phyloP scores from a whole-genome alignment of 2,113 vertebrate genomes.

The Vombatus ursinus region DNA sequence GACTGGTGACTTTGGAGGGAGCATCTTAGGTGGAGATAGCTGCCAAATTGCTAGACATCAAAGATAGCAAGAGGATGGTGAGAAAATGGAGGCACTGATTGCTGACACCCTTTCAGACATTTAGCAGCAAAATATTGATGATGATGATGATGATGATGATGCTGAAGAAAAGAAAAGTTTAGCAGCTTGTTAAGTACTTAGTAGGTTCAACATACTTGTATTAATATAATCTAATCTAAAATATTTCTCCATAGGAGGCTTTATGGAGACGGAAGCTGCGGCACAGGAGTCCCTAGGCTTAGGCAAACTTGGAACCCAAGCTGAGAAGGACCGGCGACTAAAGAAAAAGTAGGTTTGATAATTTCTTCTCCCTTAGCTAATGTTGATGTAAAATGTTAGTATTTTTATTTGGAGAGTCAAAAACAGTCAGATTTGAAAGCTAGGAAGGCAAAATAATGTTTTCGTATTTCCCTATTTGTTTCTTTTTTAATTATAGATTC shows the following conservation, averaged over 20 bases:
- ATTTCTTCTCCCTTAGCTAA: not conserved
- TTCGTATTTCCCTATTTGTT: not conserved
- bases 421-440: not conserved
- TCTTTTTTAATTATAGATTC: not conserved
- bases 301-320: slow-evolving; percentile 97
- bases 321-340: slow-evolving; percentile 96
- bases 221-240: not conserved
- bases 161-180: no score
- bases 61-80: no score
- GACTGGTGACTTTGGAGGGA: no score
- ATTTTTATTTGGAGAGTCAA: slow-evolving; percentile 13
- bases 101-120: no score
- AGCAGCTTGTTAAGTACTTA: not conserved
- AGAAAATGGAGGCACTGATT: no score
- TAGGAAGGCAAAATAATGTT: not conserved
- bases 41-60: no score
- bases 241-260: slow-evolving; percentile 84
- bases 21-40: no score
- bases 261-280: slow-evolving; percentile 92
- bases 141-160: no score
- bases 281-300: slow-evolving; percentile 93
- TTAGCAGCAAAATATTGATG: no score
- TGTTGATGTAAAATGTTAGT: not conserved
- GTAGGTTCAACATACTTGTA: not conserved
- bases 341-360: slow-evolving; percentile 96